Percentiles rank a stretch among this genome's conserved stretches.
phyloP scores from a whole-genome alignment of 2,888 invertebrate genomes.

The Cryptosula pallasiana region DNA sequence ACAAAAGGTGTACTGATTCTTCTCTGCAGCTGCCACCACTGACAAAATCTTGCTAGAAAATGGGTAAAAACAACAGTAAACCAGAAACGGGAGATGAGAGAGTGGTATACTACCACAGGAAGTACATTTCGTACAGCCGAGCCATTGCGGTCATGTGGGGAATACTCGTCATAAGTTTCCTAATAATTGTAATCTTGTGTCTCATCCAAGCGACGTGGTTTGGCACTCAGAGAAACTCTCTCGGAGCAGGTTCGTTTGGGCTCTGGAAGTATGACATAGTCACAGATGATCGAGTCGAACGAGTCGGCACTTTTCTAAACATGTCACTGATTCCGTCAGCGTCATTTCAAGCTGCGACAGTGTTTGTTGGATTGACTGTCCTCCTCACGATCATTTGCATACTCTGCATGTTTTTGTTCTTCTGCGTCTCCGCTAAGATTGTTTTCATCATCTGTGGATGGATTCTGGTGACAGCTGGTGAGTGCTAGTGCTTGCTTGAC shows the following conservation, averaged over 20 bases:
- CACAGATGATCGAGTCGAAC: conserved; percentile 45
- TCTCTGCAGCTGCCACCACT: too few species aligned
- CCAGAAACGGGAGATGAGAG: conserved; percentile 21
- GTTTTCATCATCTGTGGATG: conserved; percentile 91
- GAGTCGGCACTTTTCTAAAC: conserved; percentile 64
- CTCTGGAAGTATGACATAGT: conserved; percentile 77
- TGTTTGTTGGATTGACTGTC: conserved; percentile 80
- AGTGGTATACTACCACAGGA: conserved; percentile 34
- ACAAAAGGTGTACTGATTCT: too few species aligned
- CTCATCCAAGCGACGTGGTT: conserved; percentile 76
- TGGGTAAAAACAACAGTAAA: conserved; percentile 23
- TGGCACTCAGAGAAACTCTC: conserved; percentile 58
- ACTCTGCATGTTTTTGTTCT: conserved; percentile 79
- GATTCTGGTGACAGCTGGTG: conserved; percentile 93
- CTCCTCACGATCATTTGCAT: conserved; percentile 76
- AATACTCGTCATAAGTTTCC: conserved; percentile 93
- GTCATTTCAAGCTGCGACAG: conserved; percentile 79
- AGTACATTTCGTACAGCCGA: conserved; percentile 54
- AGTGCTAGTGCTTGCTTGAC: conserved; percentile 51
- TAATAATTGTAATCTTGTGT: conserved; percentile 87
- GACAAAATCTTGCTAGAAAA: too few species aligned
- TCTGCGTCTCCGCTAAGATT: conserved; percentile 83
- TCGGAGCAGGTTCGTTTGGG: conserved; percentile 85
- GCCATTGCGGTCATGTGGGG: conserved; percentile 97
- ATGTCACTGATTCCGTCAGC: conserved; percentile 74